Evolutionary conservation across 2,113 vertebrate species (phyloP).

Genomic region (Nansenia antarctica): DNA sequence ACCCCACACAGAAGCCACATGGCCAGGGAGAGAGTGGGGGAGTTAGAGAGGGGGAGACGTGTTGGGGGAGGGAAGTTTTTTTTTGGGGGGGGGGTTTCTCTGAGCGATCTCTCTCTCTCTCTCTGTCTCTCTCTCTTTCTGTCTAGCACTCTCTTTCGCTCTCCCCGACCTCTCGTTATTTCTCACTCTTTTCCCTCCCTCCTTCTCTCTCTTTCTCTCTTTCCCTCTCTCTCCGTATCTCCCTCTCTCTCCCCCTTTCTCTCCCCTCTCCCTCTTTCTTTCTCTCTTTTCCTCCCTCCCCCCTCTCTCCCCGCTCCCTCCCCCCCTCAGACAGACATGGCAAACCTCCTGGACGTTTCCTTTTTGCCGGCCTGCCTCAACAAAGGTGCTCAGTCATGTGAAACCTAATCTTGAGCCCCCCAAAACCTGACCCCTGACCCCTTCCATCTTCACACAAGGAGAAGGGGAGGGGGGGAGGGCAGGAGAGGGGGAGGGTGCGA

Average conservation of each 20-base stretch:
- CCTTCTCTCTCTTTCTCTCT: conserved; percentile 25
- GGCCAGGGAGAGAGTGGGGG: conserved; percentile 20
- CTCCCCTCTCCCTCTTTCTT: conserved; percentile 9
- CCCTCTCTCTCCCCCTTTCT: neutral
- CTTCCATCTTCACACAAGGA: conserved; percentile 76
- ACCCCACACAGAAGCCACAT: conserved; percentile 59
- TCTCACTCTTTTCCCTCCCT: conserved; percentile 17
- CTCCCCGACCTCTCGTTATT: too few relatives aligned
- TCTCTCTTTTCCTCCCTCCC: conserved; percentile 2
- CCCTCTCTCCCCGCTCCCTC: neutral
- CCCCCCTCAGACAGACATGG: conserved; percentile 71
- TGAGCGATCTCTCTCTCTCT: too few relatives aligned
- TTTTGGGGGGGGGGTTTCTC: conserved; percentile 41
- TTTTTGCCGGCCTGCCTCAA: conserved; percentile 80
- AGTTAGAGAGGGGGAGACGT: conserved; percentile 19
- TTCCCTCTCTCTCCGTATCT: neutral
- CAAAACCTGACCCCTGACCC: conserved; percentile 85
- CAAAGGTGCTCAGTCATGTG: conserved; percentile 88
- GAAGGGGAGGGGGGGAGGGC: conserved; percentile 65
- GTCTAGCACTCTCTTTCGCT: neutral
- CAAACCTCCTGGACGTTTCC: conserved; percentile 78
- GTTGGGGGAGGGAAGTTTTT: conserved; percentile 16
- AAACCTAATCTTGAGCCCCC: conserved; percentile 85
- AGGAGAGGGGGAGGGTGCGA: conserved; percentile 23
- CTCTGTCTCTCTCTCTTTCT: too few relatives aligned